A percentile compares a stretch with the other conserved stretches of the same genome.
Evolutionary conservation across 2,113 vertebrate genomes (phyloP).

Genomic region (Dasyurus viverrinus): DNA sequence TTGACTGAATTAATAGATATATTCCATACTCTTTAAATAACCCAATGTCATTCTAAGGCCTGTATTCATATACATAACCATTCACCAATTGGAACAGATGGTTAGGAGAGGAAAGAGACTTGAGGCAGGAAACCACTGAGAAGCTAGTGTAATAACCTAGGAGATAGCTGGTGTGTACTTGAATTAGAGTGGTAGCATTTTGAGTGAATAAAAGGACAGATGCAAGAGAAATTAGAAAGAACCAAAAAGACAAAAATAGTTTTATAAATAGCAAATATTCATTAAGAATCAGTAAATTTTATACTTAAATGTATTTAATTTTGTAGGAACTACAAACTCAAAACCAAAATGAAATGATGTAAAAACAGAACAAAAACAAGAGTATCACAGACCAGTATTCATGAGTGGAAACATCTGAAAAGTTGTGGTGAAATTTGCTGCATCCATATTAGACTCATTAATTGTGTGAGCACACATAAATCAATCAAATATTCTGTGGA

Average conservation of each 20-base stretch:
- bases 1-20: background rate
- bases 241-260: background rate
- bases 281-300: background rate
- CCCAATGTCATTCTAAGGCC: background rate
- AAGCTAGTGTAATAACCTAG: background rate
- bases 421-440: background rate
- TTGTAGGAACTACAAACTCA: background rate
- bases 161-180: background rate
- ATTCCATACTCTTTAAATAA: background rate
- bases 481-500: background rate
- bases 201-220: background rate
- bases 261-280: background rate
- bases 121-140: background rate
- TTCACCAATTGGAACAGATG: background rate
- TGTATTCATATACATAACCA: background rate
- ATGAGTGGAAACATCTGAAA: background rate
- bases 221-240: background rate
- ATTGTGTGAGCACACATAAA: background rate
- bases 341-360: background rate
- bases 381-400: background rate
- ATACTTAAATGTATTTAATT: background rate
- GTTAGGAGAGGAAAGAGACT: background rate
- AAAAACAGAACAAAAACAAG: background rate
- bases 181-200: background rate
- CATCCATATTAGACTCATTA: background rate